Evolutionary conservation across 2,888 invertebrate species (phyloP).

Genomic region (Hirudinaria manillensis): DNA sequence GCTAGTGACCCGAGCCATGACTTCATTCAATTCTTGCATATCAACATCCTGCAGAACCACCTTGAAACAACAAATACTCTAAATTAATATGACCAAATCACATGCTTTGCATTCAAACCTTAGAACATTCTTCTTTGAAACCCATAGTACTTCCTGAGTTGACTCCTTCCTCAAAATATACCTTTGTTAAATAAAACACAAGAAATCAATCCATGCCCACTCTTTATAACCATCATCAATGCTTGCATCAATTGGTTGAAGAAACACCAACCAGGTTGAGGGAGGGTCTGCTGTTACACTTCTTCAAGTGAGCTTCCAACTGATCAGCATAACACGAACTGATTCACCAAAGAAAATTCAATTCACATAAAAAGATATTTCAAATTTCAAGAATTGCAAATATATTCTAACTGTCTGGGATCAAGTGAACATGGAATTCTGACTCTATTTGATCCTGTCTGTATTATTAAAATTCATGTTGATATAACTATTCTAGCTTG

Average conservation of each 20-base stretch:
- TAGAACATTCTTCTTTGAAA: too few relatives aligned
- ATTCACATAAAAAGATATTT: background rate
- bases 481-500: background rate
- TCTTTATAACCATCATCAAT: background rate
- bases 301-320: slow-evolving; percentile 53
- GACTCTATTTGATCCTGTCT: slow-evolving; percentile 27
- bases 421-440: slow-evolving; percentile 38
- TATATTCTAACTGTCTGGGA: slow-evolving; percentile 37
- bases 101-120: too few relatives aligned
- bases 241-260: background rate
- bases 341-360: slow-evolving; percentile 25
- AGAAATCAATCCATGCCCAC: background rate
- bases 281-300: slow-evolving; percentile 50
- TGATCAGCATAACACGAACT: slow-evolving; percentile 54
- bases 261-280: slow-evolving; percentile 39
- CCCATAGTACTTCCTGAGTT: slow-evolving; percentile 26
- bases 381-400: background rate
- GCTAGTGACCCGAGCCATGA: slow-evolving; percentile 29
- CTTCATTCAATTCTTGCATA: slow-evolving; percentile 21
- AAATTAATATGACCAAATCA: background rate
- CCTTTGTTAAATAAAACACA: slow-evolving; percentile 26
- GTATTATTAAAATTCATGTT: background rate
- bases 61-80: slow-evolving; percentile 6
- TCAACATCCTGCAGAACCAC: slow-evolving; percentile 27
- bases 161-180: slow-evolving; percentile 31